Evolutionary conservation across 1,140 invertebrate genomes (phyloP).

Genomic region (Cherax quadricarinatus): DNA sequence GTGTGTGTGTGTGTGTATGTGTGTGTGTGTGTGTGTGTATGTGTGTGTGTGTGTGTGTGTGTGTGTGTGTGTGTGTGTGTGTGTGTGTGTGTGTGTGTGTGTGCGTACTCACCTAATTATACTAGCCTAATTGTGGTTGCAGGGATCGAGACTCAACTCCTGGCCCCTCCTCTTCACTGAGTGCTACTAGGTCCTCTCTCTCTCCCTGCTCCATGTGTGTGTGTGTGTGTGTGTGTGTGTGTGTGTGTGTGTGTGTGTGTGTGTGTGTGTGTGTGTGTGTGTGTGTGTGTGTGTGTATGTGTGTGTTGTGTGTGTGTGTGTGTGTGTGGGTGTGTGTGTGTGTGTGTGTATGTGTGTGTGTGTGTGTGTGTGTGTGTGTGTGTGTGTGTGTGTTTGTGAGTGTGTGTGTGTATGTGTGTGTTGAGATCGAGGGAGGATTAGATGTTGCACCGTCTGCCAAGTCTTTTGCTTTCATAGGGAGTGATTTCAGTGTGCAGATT

Average conservation of each 20-base stretch:
- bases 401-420: too few relatives aligned
- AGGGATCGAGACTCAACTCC: too few relatives aligned
- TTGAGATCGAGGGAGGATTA: too few relatives aligned
- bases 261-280: constrained; percentile 15
- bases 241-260: constrained; percentile 15
- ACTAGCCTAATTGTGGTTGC: too few relatives aligned
- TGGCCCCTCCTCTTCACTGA: too few relatives aligned
- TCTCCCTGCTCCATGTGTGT: too few relatives aligned
- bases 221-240: constrained; percentile 19
- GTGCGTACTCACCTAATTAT: not conserved
- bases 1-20: constrained; percentile 18
- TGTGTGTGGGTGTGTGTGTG: not conserved
- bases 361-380: constrained; percentile 15
- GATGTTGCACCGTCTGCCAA: too few relatives aligned
- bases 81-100: not conserved
- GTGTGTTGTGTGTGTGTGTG: constrained; percentile 19
- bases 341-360: constrained; percentile 4
- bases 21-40: constrained; percentile 10
- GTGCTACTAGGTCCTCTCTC: too few relatives aligned
- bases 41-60: too few relatives aligned
- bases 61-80: not conserved
- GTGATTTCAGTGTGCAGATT: too few relatives aligned
- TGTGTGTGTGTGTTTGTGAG: constrained; percentile 27
- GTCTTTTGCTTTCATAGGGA: too few relatives aligned
- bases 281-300: constrained; percentile 10